Base-by-base conservation (phyloP, 2,113 vertebrate genomes). In the Pelecanoides urinatrix region DNA sequence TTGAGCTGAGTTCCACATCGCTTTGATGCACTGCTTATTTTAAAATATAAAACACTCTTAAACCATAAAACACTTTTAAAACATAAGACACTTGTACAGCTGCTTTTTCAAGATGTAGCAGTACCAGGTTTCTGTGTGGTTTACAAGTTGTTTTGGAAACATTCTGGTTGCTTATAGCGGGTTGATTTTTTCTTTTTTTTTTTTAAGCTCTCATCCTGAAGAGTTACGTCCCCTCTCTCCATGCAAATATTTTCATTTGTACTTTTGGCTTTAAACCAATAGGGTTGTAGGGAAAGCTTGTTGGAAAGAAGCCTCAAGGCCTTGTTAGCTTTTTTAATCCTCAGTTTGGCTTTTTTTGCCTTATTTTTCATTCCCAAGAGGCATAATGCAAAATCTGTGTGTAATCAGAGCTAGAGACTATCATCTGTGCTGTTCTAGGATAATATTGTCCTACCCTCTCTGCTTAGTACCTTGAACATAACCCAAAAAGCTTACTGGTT, bases 71-170 rank as follows among this genome's bases (percentile, higher is more conserved):
- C 40, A 27, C 32, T 44, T 59, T 36, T 59, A 34, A 56, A 68
- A 38, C 3, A 18, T 34, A 30, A 66, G 68, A 32, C 56, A 45
- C 13, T 53, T 75, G 10, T 75, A 49, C 36, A 44, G 45, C 80
- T 78, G 62, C 23, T 92, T 89, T 96, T 92, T 89, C 40, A 56
- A 75, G 56, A 81, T 45, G 67, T 83, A 59, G 36, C n/a, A 49
- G 52, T 52, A 56, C 36, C 58, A 76, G 53, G 52, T 81, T 92
- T 95, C 82, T 86, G 6, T 85, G 88, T 72, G 65, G 44, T 87
- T 95, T 96, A 19, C 30, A 81, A 32, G 76, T 65, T 95, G 79
- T 93, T 95, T 96, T 95, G 94, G 86, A 95, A 96, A 92, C 49
- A 82, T 87, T 87, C 61, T 89, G 9, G 36, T 75, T 92, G n/a